These are phyloP conservation scores for Lycocerus yunnanus DNA, from an alignment of 2,888 invertebrate species.

Conservation along the genomic window DNA sequence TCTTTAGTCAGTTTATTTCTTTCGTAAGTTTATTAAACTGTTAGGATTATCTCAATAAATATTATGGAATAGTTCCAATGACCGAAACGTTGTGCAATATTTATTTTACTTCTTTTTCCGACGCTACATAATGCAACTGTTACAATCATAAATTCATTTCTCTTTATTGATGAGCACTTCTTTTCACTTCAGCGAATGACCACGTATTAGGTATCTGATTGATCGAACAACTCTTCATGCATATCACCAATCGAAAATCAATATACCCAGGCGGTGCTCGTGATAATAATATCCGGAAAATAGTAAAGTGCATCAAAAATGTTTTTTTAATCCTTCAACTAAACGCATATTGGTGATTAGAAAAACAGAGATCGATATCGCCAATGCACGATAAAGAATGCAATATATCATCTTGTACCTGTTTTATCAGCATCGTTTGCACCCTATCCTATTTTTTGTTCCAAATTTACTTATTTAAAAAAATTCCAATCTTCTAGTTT, in stretches of 20 bases:
- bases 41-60: neutral
- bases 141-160: no score
- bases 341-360: neutral
- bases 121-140: neutral
- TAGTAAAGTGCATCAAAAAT: neutral
- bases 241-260: neutral
- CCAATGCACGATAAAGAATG: neutral
- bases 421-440: neutral
- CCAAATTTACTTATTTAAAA: no score
- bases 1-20: neutral
- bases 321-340: no score
- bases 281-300: neutral
- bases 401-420: neutral
- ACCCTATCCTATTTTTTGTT: no score
- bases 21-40: neutral
- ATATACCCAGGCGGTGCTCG: neutral
- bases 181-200: no score
- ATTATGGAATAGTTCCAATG: neutral
- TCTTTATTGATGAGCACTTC: no score
- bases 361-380: neutral
- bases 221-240: neutral
- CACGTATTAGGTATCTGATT: no score
- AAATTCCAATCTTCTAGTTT: no score
- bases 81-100: neutral
- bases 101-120: neutral